Percentiles rank a stretch among this genome's conserved stretches.
Conservation (phyloP, 1,140 invertebrate species). For the Hyposmocoma kahamanoa region DNA sequence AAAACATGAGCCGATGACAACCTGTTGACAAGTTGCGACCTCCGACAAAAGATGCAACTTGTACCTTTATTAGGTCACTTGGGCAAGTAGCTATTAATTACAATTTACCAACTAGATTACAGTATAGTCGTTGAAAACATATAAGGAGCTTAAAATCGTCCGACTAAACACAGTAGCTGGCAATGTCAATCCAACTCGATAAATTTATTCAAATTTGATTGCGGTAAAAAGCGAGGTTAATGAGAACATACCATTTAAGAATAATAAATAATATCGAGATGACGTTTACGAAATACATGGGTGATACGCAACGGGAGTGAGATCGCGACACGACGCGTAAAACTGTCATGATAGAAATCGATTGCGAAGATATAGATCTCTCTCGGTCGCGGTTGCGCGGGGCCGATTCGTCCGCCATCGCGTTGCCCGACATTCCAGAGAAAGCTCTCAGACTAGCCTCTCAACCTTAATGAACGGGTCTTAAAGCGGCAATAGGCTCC, state of each 20-base stretch:
- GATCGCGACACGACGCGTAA: constrained; percentile 57
- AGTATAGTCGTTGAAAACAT: too few species aligned
- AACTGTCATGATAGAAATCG: constrained; percentile 64
- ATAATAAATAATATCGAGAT: constrained; percentile 12
- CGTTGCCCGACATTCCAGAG: constrained; percentile 46
- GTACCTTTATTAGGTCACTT: background rate
- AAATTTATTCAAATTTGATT: background rate
- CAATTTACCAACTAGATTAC: too few species aligned
- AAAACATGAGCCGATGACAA: constrained; percentile 27
- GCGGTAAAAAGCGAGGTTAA: background rate
- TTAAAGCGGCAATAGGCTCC: constrained; percentile 5
- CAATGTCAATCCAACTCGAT: too few species aligned
- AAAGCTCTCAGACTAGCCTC: constrained; percentile 14
- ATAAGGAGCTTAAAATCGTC: too few species aligned
- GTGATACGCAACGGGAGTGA: constrained; percentile 38
- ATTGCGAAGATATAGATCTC: constrained; percentile 51
- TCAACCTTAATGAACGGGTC: constrained; percentile 16
- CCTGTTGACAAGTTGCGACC: constrained; percentile 21
- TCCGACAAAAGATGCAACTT: constrained; percentile 17
- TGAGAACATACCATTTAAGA: background rate
- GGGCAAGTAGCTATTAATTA: too few species aligned
- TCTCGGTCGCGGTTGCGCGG: constrained; percentile 29
- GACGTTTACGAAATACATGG: constrained; percentile 8
- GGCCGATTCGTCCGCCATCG: constrained; percentile 30
- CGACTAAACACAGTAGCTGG: too few species aligned